Percentiles rank a stretch among this genome's conserved stretches.
Evolutionary conservation across 2,888 invertebrate genomes (phyloP).

Genomic region (Diaperis boleti): DNA sequence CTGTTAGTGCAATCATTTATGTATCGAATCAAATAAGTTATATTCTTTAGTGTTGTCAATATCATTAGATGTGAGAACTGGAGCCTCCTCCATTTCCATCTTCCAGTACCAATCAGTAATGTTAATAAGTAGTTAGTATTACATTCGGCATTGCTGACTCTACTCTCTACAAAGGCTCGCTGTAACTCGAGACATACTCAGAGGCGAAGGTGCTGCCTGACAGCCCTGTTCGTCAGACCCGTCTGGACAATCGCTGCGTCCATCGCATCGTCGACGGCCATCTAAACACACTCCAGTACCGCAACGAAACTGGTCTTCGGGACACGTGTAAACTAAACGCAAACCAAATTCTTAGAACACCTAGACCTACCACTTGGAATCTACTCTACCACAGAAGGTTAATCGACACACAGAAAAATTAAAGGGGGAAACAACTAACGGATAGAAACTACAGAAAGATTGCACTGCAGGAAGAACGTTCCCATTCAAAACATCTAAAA

Average conservation of each 20-base stretch:
- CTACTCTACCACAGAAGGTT: slow-evolving; percentile 11
- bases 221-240: slow-evolving; percentile 72
- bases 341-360: slow-evolving; percentile 24
- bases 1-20: too few relatives aligned
- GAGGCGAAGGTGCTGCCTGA: background rate
- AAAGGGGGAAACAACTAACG: background rate
- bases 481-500: slow-evolving; percentile 21
- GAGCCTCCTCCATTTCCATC: too few relatives aligned
- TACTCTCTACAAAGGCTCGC: background rate
- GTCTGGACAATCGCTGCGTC: slow-evolving; percentile 70
- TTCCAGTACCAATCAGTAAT: too few relatives aligned
- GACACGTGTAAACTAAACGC: slow-evolving; percentile 49
- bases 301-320: slow-evolving; percentile 58
- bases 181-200: slow-evolving; percentile 15
- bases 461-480: too few relatives aligned
- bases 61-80: too few relatives aligned
- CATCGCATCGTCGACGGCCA: slow-evolving; percentile 65
- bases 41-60: too few relatives aligned
- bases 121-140: too few relatives aligned
- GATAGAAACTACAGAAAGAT: slow-evolving; percentile 18
- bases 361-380: too few relatives aligned
- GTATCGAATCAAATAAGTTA: too few relatives aligned
- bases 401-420: slow-evolving; percentile 5
- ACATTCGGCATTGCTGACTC: too few relatives aligned
- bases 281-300: slow-evolving; percentile 68